phyloP scores from a whole-genome alignment of 2,888 invertebrate species.

The Eristalis tenax region DNA sequence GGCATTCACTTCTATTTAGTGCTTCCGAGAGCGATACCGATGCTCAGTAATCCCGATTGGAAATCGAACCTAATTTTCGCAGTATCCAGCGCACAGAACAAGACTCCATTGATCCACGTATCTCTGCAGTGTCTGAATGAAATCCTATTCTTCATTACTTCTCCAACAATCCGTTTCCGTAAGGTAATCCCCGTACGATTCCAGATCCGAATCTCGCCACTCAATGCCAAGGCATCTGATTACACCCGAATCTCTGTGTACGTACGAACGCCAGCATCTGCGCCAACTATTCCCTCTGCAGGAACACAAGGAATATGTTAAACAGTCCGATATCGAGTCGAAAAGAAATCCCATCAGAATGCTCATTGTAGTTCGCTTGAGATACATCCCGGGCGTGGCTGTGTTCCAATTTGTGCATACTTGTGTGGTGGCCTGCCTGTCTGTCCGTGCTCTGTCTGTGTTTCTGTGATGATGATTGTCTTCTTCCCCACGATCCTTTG shows the following conservation, averaged over 20 bases:
- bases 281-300: not conserved
- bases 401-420: constrained; percentile 14
- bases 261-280: not conserved
- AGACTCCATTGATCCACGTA: constrained; percentile 23
- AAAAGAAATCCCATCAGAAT: constrained; percentile 62
- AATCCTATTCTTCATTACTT: constrained; percentile 45
- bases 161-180: constrained; percentile 53
- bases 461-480: not conserved
- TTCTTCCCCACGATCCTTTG: not conserved
- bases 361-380: constrained; percentile 51
- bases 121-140: constrained; percentile 11
- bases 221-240: constrained; percentile 39
- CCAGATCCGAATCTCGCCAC: constrained; percentile 42
- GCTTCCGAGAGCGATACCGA: not conserved
- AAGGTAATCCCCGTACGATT: constrained; percentile 53
- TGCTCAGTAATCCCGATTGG: not conserved
- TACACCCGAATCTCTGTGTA: constrained; percentile 21
- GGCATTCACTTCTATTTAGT: not conserved
- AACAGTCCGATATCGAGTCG: constrained; percentile 57
- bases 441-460: not conserved
- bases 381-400: not conserved
- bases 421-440: constrained; percentile 1
- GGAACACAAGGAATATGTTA: constrained; percentile 54
- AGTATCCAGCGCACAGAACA: not conserved
- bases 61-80: not conserved